These are phyloP conservation scores for Sinocyclocheilus rhinocerous DNA, from an alignment of 2,113 vertebrate species.

Conservation along the genomic window DNA sequence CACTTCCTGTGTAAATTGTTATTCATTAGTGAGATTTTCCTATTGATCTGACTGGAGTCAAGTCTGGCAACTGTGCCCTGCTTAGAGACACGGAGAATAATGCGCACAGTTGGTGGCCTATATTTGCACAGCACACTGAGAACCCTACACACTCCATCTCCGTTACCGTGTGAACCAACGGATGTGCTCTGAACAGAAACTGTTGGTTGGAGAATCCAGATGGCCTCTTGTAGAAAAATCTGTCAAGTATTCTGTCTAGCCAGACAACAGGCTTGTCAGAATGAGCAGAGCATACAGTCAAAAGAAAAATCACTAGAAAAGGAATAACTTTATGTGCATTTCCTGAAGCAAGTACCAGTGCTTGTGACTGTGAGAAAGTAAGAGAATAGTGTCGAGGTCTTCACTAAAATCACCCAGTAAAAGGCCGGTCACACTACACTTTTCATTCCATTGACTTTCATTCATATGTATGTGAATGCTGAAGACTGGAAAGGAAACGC, in stretches of 20 bases:
- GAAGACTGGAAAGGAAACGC: background rate
- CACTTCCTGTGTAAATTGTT: slow-evolving; percentile 2
- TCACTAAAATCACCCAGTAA: background rate
- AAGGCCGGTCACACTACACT: background rate
- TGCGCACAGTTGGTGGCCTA: slow-evolving; percentile 47
- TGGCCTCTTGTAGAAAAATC: slow-evolving; percentile 37
- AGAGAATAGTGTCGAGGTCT: background rate
- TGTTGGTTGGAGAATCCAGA: slow-evolving; percentile 37
- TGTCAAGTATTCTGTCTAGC: slow-evolving; percentile 11
- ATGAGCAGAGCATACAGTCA: background rate
- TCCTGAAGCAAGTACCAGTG: background rate
- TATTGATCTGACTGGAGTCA: background rate
- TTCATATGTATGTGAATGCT: background rate
- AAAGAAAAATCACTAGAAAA: background rate
- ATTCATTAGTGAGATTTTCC: slow-evolving; percentile 9
- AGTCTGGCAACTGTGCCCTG: background rate
- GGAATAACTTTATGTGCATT: background rate
- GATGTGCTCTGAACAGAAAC: slow-evolving; percentile 24
- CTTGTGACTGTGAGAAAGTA: background rate
- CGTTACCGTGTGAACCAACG: background rate
- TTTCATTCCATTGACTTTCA: too few species aligned
- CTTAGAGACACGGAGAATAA: slow-evolving; percentile 24
- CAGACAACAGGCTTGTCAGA: slow-evolving; percentile 20
- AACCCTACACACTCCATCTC: slow-evolving; percentile 22
- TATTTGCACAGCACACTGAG: slow-evolving; percentile 29